These are phyloP conservation scores for Micromys minutus DNA, from an alignment of 2,113 vertebrate species.

Conservation along the genomic window DNA sequence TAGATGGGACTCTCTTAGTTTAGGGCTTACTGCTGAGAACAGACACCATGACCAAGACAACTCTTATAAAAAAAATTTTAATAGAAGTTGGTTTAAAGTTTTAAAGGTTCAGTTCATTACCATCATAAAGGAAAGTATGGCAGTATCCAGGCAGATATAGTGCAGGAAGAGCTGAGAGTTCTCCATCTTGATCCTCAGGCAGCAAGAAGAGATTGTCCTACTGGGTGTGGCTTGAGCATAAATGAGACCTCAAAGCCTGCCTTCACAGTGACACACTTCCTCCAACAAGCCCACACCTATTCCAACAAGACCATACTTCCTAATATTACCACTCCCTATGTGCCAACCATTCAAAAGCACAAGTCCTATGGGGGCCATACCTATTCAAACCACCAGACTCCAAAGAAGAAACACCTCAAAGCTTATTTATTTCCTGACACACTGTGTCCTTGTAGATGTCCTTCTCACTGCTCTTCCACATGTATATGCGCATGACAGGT, in stretches of 20 bases:
- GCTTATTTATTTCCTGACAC: neutral
- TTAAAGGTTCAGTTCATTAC: neutral
- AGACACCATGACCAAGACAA: neutral
- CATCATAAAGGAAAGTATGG: neutral
- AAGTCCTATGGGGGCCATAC: neutral
- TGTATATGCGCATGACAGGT: neutral
- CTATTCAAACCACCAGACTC: neutral
- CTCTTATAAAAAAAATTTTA: neutral
- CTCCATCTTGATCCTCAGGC: neutral
- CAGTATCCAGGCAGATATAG: neutral
- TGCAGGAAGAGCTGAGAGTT: neutral
- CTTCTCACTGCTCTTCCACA: neutral
- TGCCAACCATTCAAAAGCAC: neutral
- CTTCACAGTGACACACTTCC: neutral
- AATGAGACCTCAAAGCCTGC: neutral
- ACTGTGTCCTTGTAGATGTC: neutral
- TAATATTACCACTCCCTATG: neutral
- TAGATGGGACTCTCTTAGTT: neutral
- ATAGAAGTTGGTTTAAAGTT: neutral
- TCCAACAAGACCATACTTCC: neutral
- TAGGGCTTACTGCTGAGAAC: neutral
- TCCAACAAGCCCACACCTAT: neutral
- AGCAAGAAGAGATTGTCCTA: neutral
- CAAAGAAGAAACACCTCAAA: neutral
- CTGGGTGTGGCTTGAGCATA: neutral